phyloP scores from a whole-genome alignment of 2,797 vertebrate species.

The Mergus octosetaceus region DNA sequence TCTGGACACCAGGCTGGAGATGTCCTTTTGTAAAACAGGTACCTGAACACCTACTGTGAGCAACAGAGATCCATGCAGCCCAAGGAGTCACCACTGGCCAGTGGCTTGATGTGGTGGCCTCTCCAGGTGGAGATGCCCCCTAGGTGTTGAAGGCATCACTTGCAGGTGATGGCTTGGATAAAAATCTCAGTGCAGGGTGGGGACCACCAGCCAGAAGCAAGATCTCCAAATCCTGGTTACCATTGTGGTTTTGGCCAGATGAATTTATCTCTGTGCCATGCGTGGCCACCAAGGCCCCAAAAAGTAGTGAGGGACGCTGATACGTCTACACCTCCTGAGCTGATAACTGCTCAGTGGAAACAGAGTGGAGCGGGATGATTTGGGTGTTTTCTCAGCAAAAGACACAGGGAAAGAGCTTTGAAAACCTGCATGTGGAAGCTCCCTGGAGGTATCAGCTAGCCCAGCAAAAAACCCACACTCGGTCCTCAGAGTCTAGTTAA shows the following conservation, averaged over 20 bases:
- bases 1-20: background rate
- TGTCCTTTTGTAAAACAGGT: background rate
- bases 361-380: background rate
- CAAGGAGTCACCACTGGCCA: background rate
- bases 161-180: background rate
- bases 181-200: background rate
- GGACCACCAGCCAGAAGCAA: background rate
- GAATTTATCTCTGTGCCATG: fast-evolving
- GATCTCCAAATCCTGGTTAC: background rate
- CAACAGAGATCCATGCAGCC: fast-evolving
- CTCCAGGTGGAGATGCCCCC: background rate
- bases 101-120: background rate
- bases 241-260: background rate
- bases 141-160: background rate
- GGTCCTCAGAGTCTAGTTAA: background rate
- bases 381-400: background rate
- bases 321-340: background rate
- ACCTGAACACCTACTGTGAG: background rate
- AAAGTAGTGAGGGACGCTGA: background rate
- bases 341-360: background rate
- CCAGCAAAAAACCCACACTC: background rate
- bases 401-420: background rate
- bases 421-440: background rate
- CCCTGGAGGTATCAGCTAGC: background rate
- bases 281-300: background rate